phyloP scores from a whole-genome alignment of 1,140 invertebrate genomes.

The Lepidurus arcticus region DNA sequence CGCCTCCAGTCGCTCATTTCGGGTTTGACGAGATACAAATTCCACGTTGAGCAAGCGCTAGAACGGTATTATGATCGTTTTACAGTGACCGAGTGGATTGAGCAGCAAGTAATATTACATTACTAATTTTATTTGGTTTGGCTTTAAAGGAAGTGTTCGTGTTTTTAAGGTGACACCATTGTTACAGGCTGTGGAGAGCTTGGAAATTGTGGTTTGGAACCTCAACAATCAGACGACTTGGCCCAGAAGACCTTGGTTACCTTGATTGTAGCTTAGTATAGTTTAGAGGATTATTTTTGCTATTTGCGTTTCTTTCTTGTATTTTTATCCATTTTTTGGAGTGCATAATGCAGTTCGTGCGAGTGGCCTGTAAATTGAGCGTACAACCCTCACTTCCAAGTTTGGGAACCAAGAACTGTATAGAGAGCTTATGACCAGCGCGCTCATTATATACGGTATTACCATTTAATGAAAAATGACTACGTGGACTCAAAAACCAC shows the following conservation, averaged over 20 bases:
- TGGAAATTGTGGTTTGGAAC: background rate
- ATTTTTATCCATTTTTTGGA: too few relatives aligned
- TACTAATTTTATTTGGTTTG: background rate
- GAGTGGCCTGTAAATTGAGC: too few relatives aligned
- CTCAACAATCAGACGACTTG: background rate
- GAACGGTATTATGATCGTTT: background rate
- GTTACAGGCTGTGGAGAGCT: background rate
- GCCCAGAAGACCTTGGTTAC: background rate
- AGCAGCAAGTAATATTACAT: background rate
- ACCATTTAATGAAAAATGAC: too few relatives aligned
- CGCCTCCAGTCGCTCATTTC: background rate
- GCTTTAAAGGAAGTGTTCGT: background rate
- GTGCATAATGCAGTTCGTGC: too few relatives aligned
- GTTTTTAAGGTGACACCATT: background rate
- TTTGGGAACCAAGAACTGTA: too few relatives aligned
- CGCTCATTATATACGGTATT: too few relatives aligned
- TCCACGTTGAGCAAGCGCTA: background rate
- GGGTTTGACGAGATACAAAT: background rate
- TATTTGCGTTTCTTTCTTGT: too few relatives aligned
- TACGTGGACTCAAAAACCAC: too few relatives aligned
- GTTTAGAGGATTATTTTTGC: too few relatives aligned
- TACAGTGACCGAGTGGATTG: constrained; percentile 4
- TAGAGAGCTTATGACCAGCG: too few relatives aligned
- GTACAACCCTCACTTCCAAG: too few relatives aligned
- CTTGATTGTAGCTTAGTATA: background rate